Base-by-base conservation (phyloP, 2,797 vertebrate genomes). In the Diglossa cyanea region DNA sequence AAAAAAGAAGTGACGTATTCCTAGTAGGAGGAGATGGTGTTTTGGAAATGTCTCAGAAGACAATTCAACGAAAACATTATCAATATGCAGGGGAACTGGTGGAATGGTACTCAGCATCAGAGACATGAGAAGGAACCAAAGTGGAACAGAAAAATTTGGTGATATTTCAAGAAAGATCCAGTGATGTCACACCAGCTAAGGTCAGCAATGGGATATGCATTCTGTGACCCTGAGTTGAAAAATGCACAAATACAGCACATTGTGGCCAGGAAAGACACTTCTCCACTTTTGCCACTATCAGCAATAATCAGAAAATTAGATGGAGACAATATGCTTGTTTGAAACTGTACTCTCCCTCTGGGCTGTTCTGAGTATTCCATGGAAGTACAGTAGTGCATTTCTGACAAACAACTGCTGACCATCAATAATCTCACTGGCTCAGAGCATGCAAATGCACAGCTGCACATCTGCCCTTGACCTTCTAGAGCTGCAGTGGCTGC, bases 271-370 rank as follows among this genome's bases (percentile, higher is more conserved):
- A 83, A 87, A 91, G 1, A 65, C 8, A 11, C 28, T 58, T 61
- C 42, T 65, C 53, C 25, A 55, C 57, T 91, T 79, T 26, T 92
- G 58, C 67, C 25, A 44, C 31, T 35, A 76, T 48, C 84, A 86
- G 81, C 74, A 96, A 86, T 83, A 88, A 91, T 40, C 55, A 35
- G 78, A 82, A 88, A 87, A 89, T 75, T 31, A 78, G 60, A 89
- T 48, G 0, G 5, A 33, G 33, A 15, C 28, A 94, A 87, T 74
- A 35, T 62, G 25, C 25, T 80, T 40, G n/a, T 76, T 78, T 71
- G 80, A 88, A 95, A 89, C 47, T 30, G 17, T 54, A 74, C 37
- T 87, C 78, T 91, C 72, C 53, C 57, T 76, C 63, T 65, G 75
- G 57, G 61, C 71, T 87, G 61, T 68, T 82, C 33, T 61, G 67